Conservation (phyloP, 1,140 invertebrate genomes). For the Ruditapes philippinarum region DNA sequence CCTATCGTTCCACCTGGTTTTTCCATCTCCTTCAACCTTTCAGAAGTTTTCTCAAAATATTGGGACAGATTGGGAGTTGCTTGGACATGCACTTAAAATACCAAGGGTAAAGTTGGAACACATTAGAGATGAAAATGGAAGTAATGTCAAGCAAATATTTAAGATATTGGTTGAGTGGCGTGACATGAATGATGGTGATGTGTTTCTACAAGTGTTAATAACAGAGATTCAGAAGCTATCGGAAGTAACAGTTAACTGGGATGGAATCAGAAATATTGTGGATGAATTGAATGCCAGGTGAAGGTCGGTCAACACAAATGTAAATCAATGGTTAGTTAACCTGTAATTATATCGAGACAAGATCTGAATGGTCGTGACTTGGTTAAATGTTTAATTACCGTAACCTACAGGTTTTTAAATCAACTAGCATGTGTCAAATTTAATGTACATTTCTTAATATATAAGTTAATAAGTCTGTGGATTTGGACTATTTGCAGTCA, state of each 20-base stretch:
- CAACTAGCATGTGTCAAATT: no score
- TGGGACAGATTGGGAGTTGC: neutral
- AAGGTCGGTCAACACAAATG: no score
- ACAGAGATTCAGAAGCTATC: neutral
- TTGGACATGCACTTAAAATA: neutral
- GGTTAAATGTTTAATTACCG: no score
- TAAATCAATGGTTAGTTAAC: no score
- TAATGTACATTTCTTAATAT: no score
- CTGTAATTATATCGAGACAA: no score
- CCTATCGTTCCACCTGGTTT: no score
- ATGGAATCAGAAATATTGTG: slow-evolving; percentile 18
- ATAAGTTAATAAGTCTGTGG: no score
- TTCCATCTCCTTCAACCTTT: neutral
- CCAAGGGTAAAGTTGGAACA: neutral
- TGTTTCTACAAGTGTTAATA: neutral
- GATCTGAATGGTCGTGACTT: no score
- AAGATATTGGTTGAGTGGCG: neutral
- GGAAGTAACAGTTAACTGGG: neutral
- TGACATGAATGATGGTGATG: neutral
- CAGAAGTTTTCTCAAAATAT: neutral
- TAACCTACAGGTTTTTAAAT: no score
- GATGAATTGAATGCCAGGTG: neutral
- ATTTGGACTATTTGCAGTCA: no score
- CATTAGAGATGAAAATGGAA: neutral
- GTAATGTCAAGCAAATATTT: neutral